Evolutionary conservation across 2,888 invertebrate species (phyloP).

Genomic region (Parnassius apollo): DNA sequence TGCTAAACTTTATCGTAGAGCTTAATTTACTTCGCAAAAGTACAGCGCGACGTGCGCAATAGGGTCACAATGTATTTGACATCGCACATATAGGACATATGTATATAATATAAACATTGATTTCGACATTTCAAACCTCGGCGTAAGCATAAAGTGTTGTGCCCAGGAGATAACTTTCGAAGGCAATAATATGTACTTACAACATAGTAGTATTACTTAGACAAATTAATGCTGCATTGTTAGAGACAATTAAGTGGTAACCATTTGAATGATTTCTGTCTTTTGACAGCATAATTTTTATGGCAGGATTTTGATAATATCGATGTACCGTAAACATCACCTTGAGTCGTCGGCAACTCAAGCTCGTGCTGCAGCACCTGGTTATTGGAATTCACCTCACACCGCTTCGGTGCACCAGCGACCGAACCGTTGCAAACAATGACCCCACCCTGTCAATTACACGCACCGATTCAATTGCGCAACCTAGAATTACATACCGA

Average conservation of each 20-base stretch:
- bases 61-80: slow-evolving; percentile 44
- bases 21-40: slow-evolving; percentile 20
- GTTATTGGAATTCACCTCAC: slow-evolving; percentile 71
- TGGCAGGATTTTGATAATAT: slow-evolving; percentile 5
- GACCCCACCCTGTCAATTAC: slow-evolving; percentile 48
- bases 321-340: slow-evolving; percentile 45
- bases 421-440: slow-evolving; percentile 67
- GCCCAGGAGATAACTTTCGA: slow-evolving; percentile 44
- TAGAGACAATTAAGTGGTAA: slow-evolving; percentile 8
- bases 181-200: slow-evolving; percentile 32
- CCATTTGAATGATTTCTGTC: neutral
- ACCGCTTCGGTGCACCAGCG: slow-evolving; percentile 48
- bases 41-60: slow-evolving; percentile 35
- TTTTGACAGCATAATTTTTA: neutral
- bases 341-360: slow-evolving; percentile 38
- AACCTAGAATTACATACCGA: slow-evolving; percentile 44
- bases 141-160: slow-evolving; percentile 44
- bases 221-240: slow-evolving; percentile 8
- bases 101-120: slow-evolving; percentile 34
- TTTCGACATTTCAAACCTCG: slow-evolving; percentile 41
- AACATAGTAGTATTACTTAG: slow-evolving; percentile 15
- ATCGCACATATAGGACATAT: slow-evolving; percentile 33
- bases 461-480: slow-evolving; percentile 50
- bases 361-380: slow-evolving; percentile 40
- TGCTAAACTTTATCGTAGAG: slow-evolving; percentile 22